Evolutionary conservation across 1,140 invertebrate species (phyloP).

Genomic region (Drosophila tropicalis): DNA sequence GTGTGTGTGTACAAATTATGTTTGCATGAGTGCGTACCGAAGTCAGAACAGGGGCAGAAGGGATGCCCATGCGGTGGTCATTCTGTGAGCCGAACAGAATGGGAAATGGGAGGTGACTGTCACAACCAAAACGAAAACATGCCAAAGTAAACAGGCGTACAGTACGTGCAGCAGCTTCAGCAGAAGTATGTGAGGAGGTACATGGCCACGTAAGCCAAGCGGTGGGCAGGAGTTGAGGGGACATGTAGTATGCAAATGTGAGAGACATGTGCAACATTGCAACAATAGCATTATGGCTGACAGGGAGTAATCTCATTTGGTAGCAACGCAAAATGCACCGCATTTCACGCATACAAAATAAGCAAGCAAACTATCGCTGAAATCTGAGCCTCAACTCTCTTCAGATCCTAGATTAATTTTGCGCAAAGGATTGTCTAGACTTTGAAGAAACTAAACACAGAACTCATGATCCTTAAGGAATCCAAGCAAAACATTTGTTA

Average conservation of each 20-base stretch:
- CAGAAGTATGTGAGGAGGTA: not conserved
- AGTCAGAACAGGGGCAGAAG: conserved; percentile 41
- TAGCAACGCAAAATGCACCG: conserved; percentile 33
- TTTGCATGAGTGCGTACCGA: conserved; percentile 73
- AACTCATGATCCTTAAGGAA: not conserved
- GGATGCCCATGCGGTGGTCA: not conserved
- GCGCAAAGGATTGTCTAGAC: not conserved
- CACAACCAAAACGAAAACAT: conserved; percentile 59
- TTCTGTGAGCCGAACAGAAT: conserved; percentile 20
- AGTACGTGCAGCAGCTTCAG: conserved; percentile 40
- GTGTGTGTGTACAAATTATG: conserved; percentile 59
- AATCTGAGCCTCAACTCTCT: not conserved
- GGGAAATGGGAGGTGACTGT: conserved; percentile 35
- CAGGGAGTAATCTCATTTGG: conserved; percentile 57
- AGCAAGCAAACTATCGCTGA: not conserved
- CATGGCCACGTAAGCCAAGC: not conserved
- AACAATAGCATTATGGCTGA: conserved; percentile 62
- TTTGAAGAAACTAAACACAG: conserved; percentile 28
- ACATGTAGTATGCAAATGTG: conserved; percentile 4
- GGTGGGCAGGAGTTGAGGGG: not conserved
- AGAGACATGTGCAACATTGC: conserved; percentile 57
- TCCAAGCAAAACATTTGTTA: not conserved
- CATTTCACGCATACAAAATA: conserved; percentile 54
- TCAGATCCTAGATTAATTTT: not conserved
- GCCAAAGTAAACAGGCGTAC: conserved; percentile 49